Conservation (phyloP, 1,140 invertebrate genomes). For the Ladona fulva region DNA sequence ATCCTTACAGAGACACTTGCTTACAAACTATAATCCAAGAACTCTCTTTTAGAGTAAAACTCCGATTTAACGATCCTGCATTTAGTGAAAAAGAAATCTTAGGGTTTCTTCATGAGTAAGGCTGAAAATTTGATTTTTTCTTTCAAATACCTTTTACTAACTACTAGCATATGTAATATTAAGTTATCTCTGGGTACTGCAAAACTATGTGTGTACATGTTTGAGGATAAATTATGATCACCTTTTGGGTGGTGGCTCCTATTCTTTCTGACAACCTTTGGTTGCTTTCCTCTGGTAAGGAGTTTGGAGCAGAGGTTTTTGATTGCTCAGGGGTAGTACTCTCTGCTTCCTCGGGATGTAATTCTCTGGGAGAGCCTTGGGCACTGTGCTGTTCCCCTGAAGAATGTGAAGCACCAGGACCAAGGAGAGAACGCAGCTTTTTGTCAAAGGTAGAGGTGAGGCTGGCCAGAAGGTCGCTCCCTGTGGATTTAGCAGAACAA, state of each 20-base stretch:
- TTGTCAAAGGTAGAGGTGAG: conserved; percentile 66
- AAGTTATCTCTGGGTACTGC: too few relatives aligned
- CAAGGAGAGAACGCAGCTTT: conserved; percentile 54
- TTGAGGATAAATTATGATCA: neutral
- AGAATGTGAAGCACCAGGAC: conserved; percentile 27
- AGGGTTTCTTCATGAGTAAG: too few relatives aligned
- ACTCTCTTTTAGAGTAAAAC: too few relatives aligned
- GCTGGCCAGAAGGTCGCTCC: conserved; percentile 54
- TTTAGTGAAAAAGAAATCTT: too few relatives aligned
- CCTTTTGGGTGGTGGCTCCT: neutral
- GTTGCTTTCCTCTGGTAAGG: neutral
- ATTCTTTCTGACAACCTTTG: neutral
- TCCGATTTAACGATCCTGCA: too few relatives aligned
- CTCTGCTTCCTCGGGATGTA: neutral
- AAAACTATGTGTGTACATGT: too few relatives aligned
- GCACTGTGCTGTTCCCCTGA: neutral
- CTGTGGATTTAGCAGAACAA: conserved; percentile 34
- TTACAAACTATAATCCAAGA: too few relatives aligned
- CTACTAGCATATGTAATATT: too few relatives aligned
- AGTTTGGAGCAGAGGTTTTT: neutral
- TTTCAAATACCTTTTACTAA: too few relatives aligned
- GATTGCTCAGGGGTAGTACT: neutral
- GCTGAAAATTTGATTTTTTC: too few relatives aligned
- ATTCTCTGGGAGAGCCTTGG: neutral
- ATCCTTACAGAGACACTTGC: too few relatives aligned